Percentiles rank a stretch among this genome's conserved stretches.
Evolutionary conservation across 2,113 vertebrate genomes (phyloP).

Genomic region (Chinchilla lanigera): DNA sequence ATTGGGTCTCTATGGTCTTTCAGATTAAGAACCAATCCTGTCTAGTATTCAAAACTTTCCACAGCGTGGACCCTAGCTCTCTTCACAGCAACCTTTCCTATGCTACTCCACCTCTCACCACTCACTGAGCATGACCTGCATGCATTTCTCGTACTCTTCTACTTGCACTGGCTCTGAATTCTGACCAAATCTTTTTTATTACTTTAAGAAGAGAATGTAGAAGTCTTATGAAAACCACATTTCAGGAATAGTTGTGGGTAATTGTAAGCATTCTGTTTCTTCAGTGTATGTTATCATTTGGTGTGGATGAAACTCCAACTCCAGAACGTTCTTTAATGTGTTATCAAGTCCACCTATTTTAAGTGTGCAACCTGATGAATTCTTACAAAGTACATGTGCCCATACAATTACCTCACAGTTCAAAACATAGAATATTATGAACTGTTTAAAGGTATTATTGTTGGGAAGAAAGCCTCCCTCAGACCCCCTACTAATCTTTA

Average conservation of each 20-base stretch:
- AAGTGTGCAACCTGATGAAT: neutral
- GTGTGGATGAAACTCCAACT: conserved; percentile 33
- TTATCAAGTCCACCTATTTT: neutral
- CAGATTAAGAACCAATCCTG: neutral
- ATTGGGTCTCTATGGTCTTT: neutral
- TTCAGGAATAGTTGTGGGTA: neutral
- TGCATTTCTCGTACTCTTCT: neutral
- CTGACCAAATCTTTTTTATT: neutral
- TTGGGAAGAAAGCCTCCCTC: neutral
- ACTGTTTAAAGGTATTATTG: neutral
- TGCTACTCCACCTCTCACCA: neutral
- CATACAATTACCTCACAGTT: neutral
- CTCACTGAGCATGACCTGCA: neutral
- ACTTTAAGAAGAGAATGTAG: neutral
- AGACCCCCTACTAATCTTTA: neutral
- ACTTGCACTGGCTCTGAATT: neutral
- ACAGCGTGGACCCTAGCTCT: too few relatives aligned
- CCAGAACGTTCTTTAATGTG: conserved; percentile 32
- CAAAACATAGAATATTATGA: neutral
- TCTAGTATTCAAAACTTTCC: neutral
- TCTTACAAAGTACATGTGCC: neutral
- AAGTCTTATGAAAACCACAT: conserved; percentile 37
- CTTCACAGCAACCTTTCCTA: neutral
- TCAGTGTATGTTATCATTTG: neutral
- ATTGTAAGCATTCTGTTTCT: conserved; percentile 13